phyloP scores from a whole-genome alignment of 2,113 vertebrate species.

The Hemiscyllium ocellatum region DNA sequence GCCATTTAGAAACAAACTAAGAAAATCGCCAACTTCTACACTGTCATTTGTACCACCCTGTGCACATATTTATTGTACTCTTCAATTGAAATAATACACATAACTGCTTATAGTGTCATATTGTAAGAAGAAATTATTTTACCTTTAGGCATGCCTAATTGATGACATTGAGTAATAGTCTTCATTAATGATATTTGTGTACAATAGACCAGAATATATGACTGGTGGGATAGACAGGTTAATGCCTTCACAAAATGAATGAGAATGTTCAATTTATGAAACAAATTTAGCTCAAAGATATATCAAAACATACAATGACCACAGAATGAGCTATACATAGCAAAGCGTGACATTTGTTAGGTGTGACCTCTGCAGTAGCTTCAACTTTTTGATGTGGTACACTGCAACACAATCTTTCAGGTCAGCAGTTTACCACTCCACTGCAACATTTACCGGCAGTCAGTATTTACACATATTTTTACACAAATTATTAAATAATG shows the following conservation, averaged over 20 bases:
- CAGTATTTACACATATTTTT: conserved; percentile 25
- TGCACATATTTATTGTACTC: conserved; percentile 13
- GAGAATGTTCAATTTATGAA: conserved; percentile 7
- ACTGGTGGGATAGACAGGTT: neutral
- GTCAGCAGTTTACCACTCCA: neutral
- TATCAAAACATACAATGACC: conserved; percentile 4
- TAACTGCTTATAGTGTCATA: neutral
- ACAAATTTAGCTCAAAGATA: conserved; percentile 5
- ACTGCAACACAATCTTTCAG: neutral
- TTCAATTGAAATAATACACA: conserved; percentile 17
- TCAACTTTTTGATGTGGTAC: neutral
- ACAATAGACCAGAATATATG: conserved; percentile 12
- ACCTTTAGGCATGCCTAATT: conserved; percentile 1
- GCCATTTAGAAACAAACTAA: conserved; percentile 3
- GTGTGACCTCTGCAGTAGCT: neutral
- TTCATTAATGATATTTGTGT: neutral
- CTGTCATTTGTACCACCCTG: neutral
- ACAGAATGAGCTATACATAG: conserved; percentile 2
- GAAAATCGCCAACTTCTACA: neutral
- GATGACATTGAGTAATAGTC: conserved; percentile 23
- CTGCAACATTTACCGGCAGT: neutral
- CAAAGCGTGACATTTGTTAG: neutral
- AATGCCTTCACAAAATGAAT: neutral
- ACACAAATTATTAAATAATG: conserved; percentile 14
- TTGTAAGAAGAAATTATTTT: neutral